Evolutionary conservation across 2,113 vertebrate genomes (phyloP).

Genomic region (Myrmophylax atrothorax): DNA sequence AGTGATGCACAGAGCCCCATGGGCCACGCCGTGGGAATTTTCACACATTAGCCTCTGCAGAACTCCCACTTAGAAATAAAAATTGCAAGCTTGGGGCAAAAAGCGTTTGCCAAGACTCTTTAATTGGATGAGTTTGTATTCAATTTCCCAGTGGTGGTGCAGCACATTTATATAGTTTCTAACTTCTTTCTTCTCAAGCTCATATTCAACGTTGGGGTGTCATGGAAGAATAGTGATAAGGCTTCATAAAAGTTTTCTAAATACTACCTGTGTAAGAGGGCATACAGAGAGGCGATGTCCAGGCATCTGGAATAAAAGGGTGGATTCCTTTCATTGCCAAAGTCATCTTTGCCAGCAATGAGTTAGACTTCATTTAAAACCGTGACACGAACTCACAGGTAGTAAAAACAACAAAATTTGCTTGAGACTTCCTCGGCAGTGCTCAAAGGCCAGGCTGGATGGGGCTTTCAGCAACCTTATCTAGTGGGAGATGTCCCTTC

Average conservation of each 20-base stretch:
- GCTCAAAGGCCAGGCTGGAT: not conserved
- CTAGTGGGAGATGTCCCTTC: not conserved
- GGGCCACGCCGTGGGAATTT: not conserved
- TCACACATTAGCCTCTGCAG: slow-evolving; percentile 26
- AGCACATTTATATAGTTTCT: not conserved
- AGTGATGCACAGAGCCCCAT: not conserved
- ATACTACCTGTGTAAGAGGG: not conserved
- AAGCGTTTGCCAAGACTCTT: not conserved
- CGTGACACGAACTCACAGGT: not conserved
- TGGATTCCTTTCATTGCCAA: not conserved
- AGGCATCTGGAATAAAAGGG: not conserved
- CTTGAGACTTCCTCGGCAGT: not conserved
- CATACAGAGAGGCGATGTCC: not conserved
- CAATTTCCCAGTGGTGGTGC: not conserved
- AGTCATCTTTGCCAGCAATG: not conserved
- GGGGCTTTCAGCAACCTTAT: not conserved
- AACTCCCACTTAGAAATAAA: slow-evolving; percentile 32
- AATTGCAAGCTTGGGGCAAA: not conserved
- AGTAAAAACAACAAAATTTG: not conserved
- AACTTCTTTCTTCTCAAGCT: not conserved
- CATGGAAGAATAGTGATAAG: not conserved
- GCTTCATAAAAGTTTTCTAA: not conserved
- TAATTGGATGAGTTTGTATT: not conserved
- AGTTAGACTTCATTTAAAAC: not conserved
- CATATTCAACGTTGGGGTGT: not conserved